Evolutionary conservation across 2,888 invertebrate species (phyloP), one percentile per base, ranked within the genome.

Genomic region (Lasioglossum calceatum): DNA sequence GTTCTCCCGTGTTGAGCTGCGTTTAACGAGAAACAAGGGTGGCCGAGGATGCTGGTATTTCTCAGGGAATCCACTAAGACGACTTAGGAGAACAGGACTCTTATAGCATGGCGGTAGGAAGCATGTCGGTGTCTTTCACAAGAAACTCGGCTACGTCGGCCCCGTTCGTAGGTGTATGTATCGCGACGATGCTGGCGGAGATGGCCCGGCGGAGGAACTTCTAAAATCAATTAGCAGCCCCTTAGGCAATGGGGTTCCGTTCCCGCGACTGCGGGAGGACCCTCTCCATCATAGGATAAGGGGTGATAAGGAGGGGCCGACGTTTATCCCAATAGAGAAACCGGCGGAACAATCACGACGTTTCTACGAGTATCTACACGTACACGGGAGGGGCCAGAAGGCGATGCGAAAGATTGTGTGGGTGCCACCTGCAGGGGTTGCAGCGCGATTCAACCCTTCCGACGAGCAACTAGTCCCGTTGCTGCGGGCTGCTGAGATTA

Each of bases 171-270:
- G 72, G 78, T 77, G 73, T 73, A 72, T 70, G 88, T n/a, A 76
- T 42, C 54, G 79, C 39, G 36, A 64, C 39, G 70, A 39, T 83
- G 73, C 72, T 67, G 72, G 84, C 82, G 81, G 81, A 81, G 83
- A 84, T 79, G 83, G 88, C 84, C 87, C 88, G 87, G 86, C 88
- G 89, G 88, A 92, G 93, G 89, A 94, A 95, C 94, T 95, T 94
- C 92, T 93, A 94, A 94, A 95, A 94, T 95, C 95, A 95, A 95
- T 95, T 94, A 95, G 94, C 94, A 95, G 93, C 92, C 94, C 93
- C 93, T 93, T 89, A 91, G 93, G 92, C 92, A 84, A 81, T 86
- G 88, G 90, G 89, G 88, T 89, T 90, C 89, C 86, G 87, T 88
- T 91, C 88, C 87, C 88, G 89, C 88, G 89, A 91, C 85, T 86